Evolutionary conservation across 2,797 vertebrate genomes (phyloP), one percentile per base, ranked within the genome.

Genomic region (Helarctos malayanus): DNA sequence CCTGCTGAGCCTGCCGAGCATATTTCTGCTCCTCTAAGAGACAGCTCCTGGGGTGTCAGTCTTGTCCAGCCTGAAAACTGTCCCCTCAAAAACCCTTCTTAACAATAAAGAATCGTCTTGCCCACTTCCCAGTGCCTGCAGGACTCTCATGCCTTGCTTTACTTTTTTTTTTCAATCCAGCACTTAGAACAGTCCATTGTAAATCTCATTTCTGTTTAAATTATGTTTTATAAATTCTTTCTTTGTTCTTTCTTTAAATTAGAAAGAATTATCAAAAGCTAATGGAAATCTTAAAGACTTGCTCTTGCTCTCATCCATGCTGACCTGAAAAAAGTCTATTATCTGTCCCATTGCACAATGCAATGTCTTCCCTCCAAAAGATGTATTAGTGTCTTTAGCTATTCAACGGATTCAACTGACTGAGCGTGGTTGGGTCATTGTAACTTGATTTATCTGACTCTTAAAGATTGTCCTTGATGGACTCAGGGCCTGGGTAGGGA

Each of bases 311-410:
- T 84, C 45, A 79, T 69, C 59, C n/a, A 75, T 87, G 85, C 92
- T 97, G 95, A 97, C 92, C 93, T 95, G 73, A 59, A 35, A 45
- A 98, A 97, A 97, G 97, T 98, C 98, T 98, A 98, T 99, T 98
- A 98, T 98, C 98, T 99, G 96, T 99, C 98, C 98, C 98, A 97
- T 97, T 98, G 98, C 98, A 98, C 98, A 98, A 98, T 98, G 98
- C 98, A 98, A 96, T 97, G 98, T 98, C 97, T 98, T 97, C 97
- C 59, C 96, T 98, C 98, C 96, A 97, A 98, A 98, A 98, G 98
- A 98, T 98, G 94, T 98, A 98, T 98, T 98, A 98, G 96, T 71
- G 95, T 97, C 97, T 98, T 98, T 98, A 98, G 97, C 95, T 98
- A 98, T 98, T 99, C 98, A 98, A 98, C 98, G 96, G 98, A 98